phyloP scores from a whole-genome alignment of 2,113 vertebrate genomes.

The Odocoileus hemionus region DNA sequence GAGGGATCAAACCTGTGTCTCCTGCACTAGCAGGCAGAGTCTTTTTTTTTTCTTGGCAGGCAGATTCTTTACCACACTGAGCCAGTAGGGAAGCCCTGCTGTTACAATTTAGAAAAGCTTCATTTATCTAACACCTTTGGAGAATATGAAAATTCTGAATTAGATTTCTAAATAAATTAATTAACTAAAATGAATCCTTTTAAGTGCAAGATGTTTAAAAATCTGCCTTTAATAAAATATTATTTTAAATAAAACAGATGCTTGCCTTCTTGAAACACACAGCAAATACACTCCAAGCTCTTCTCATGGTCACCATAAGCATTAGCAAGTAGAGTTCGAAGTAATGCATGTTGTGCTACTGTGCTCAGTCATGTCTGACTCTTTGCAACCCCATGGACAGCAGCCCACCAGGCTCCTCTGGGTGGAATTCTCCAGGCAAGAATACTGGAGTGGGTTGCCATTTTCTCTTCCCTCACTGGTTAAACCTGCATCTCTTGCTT shows the following conservation, averaged over 20 bases:
- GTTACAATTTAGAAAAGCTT: slow-evolving; percentile 29
- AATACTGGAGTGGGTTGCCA: background rate
- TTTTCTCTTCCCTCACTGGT: background rate
- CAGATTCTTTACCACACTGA: background rate
- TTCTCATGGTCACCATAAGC: background rate
- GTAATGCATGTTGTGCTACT: background rate
- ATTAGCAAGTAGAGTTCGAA: background rate
- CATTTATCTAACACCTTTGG: slow-evolving; percentile 46
- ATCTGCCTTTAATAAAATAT: slow-evolving; percentile 12
- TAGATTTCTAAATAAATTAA: slow-evolving; percentile 40
- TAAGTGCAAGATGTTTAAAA: slow-evolving; percentile 21
- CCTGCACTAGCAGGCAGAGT: background rate
- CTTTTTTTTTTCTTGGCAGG: background rate
- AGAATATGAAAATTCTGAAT: slow-evolving; percentile 41
- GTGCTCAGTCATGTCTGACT: background rate
- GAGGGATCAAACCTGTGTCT: background rate
- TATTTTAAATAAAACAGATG: background rate
- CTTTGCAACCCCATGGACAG: background rate
- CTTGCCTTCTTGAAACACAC: background rate
- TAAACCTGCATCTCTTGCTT: background rate
- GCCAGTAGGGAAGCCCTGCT: background rate
- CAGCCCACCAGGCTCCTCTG: background rate
- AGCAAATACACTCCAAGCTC: slow-evolving; percentile 4
- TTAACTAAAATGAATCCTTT: background rate
- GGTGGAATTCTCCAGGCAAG: background rate